Evolutionary conservation across 2,113 vertebrate species (phyloP).

Genomic region (Amphiprion percula): DNA sequence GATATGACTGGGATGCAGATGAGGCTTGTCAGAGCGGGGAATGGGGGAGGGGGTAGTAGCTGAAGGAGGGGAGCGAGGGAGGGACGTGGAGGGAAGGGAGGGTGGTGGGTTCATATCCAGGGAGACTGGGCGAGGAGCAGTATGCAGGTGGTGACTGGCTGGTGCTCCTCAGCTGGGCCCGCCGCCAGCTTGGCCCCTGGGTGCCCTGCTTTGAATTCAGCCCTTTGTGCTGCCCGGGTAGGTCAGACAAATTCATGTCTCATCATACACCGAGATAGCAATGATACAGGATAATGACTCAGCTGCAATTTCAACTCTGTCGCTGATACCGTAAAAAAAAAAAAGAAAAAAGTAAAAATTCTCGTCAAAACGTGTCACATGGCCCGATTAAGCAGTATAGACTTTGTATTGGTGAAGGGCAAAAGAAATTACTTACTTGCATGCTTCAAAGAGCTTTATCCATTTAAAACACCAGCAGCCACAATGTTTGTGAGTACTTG

Average conservation of each 20-base stretch:
- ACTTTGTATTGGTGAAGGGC: background rate
- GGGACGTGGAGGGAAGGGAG: background rate
- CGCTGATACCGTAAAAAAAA: slow-evolving; percentile 43
- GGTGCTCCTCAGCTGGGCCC: slow-evolving; percentile 78
- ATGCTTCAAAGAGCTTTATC: background rate
- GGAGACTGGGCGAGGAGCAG: slow-evolving; percentile 67
- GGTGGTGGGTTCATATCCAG: slow-evolving; percentile 58
- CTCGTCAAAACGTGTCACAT: slow-evolving; percentile 34
- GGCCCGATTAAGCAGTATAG: slow-evolving; percentile 9
- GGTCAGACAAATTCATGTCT: slow-evolving; percentile 81
- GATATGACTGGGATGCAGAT: slow-evolving; percentile 80
- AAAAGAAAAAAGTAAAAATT: slow-evolving; percentile 35
- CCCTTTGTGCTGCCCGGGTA: slow-evolving; percentile 77
- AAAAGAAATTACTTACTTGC: background rate
- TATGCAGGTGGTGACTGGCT: slow-evolving; percentile 83
- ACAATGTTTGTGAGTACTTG: background rate
- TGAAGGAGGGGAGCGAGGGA: background rate
- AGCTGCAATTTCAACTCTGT: slow-evolving; percentile 73
- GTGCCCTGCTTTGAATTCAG: slow-evolving; percentile 80
- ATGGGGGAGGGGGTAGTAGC: slow-evolving; percentile 18
- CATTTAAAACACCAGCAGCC: background rate
- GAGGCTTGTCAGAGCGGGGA: slow-evolving; percentile 60
- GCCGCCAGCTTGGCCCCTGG: slow-evolving; percentile 79
- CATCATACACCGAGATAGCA: slow-evolving; percentile 75
- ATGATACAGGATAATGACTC: slow-evolving; percentile 79